Evolutionary conservation across 2,113 vertebrate genomes (phyloP).

Genomic region (Ranitomeya imitator): DNA sequence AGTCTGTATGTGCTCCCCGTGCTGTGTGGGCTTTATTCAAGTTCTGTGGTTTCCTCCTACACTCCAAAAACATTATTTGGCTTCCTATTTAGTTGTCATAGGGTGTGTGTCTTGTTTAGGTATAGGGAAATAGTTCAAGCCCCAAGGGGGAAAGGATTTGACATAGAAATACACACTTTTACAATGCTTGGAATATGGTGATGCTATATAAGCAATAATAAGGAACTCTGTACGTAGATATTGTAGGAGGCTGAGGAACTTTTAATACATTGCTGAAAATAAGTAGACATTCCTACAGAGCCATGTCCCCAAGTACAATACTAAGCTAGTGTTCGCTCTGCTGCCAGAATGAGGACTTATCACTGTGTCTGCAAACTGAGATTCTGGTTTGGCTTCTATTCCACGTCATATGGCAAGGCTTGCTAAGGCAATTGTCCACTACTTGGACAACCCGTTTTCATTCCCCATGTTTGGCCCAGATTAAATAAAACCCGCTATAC

Average conservation of each 20-base stretch:
- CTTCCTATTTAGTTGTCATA: neutral
- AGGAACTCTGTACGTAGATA: neutral
- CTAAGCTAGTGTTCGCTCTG: too few species aligned
- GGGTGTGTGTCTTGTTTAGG: neutral
- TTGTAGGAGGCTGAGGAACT: neutral
- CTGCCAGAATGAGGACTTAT: too few species aligned
- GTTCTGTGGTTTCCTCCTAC: constrained; percentile 5
- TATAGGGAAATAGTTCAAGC: neutral
- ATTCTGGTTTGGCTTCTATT: too few species aligned
- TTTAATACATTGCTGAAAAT: neutral
- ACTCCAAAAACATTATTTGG: constrained; percentile 1
- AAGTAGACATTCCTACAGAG: too few species aligned
- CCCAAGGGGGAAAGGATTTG: neutral
- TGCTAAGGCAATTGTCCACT: too few species aligned
- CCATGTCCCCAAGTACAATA: too few species aligned
- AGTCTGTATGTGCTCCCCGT: neutral
- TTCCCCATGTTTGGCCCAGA: too few species aligned
- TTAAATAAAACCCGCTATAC: too few species aligned
- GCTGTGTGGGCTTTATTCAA: neutral
- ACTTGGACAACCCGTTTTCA: too few species aligned
- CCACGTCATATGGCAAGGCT: too few species aligned
- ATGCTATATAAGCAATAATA: neutral
- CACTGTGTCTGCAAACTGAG: too few species aligned
- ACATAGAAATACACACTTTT: neutral
- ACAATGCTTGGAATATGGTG: neutral